These are phyloP conservation scores for Dione juno DNA, from an alignment of 2,888 invertebrate species.

Conservation along the genomic window DNA sequence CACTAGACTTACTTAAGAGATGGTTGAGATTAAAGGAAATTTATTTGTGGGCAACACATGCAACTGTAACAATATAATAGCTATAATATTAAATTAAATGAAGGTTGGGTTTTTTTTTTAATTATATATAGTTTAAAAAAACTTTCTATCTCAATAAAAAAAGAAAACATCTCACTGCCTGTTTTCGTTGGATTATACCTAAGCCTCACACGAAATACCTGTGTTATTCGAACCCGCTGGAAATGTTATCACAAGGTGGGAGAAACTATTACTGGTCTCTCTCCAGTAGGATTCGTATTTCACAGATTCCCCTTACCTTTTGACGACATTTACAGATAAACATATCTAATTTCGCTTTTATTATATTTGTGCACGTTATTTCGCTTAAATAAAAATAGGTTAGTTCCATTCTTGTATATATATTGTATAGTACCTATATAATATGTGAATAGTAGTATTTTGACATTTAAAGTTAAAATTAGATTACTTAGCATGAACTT, in stretches of 20 bases:
- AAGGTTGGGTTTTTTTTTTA: too few relatives aligned
- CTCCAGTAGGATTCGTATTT: neutral
- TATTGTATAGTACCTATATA: too few relatives aligned
- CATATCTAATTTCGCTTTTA: neutral
- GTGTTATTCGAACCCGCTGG: slow-evolving; percentile 19
- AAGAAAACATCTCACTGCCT: neutral
- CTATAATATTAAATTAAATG: too few relatives aligned
- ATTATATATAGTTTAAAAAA: too few relatives aligned
- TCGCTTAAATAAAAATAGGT: neutral
- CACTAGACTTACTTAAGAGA: too few relatives aligned
- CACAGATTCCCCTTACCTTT: neutral
- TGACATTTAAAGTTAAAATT: neutral
- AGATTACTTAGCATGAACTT: too few relatives aligned
- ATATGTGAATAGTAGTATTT: too few relatives aligned
- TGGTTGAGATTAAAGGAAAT: too few relatives aligned
- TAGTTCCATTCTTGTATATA: too few relatives aligned
- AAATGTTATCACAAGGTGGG: slow-evolving; percentile 27
- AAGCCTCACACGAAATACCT: slow-evolving; percentile 24
- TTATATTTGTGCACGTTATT: neutral
- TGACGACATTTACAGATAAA: slow-evolving; percentile 1
- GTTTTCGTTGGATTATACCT: slow-evolving; percentile 19
- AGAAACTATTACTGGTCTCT: slow-evolving; percentile 19
- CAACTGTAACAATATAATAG: too few relatives aligned
- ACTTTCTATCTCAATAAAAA: too few relatives aligned
- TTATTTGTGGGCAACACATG: too few relatives aligned